Evolutionary conservation across 2,797 vertebrate species (phyloP), one percentile per base, ranked within the genome.

Genomic region (Notamacropus eugenii): DNA sequence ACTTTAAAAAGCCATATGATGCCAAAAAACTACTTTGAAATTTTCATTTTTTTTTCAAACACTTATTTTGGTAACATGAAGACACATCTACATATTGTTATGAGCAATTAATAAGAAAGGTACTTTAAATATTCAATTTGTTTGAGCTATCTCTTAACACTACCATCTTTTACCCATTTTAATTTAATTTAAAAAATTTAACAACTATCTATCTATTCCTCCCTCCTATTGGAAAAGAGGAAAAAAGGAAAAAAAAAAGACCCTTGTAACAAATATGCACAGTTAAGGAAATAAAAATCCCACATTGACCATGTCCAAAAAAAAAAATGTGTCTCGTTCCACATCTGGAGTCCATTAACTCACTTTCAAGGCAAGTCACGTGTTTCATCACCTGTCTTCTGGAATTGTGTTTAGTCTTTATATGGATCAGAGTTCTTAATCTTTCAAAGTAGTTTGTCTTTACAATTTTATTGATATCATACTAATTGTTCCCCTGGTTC

Each of bases 31-130:
- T 46, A 82, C 40, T 82, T 74, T 22, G 16, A 74, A 92, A 34
- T 94, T 90, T 62, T 92, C 24, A 55, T 46, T 46, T 67, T 2
- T 67, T 2, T 92, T 97, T 90, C 55, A 95, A 54, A n/a, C 27
- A 91, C 56, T 34, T 14, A 27, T 57, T 54, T 56, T 52, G 90
- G n/a, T 54, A 50, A 12, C 52, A 90, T 12, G 90, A 56, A 52
- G 46, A 46, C 3, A 57, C 34, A 92, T 5, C 13, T 94, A 54
- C 34, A 90, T 58, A 46, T 82, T 40, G 55, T 90, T 34, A 46
- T 54, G 91, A 82, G 92, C 27, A 29, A 6, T 0, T 82, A 82
- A 92, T 4, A 34, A 95, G 50, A 46, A 46, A 12, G 4, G 9
- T 55, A 3, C 54, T 54, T 19, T 27, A 54, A 58, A 54, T 56